These are phyloP conservation scores for Kuschelorhynchus macadamiae DNA, from an alignment of 2,888 invertebrate species.

Conservation along the genomic window DNA sequence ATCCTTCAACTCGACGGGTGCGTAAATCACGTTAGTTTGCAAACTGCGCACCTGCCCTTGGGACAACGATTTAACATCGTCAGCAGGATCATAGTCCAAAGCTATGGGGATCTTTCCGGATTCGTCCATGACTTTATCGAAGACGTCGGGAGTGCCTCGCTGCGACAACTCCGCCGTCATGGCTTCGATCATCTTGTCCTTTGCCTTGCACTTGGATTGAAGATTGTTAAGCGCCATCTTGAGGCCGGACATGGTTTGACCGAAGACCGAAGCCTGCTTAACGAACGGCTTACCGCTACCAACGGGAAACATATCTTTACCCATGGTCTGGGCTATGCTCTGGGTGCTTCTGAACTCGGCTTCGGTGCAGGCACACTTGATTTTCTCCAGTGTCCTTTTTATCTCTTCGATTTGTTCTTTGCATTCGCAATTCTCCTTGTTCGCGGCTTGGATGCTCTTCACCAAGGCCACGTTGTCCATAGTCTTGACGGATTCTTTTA, in stretches of 20 bases:
- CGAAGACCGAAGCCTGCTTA: conserved; percentile 57
- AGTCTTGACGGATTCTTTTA: conserved; percentile 27
- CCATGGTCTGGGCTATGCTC: conserved; percentile 26
- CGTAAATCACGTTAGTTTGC: conserved; percentile 30
- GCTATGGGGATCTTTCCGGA: conserved; percentile 39
- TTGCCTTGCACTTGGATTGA: conserved; percentile 63
- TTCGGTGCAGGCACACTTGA: conserved; percentile 57
- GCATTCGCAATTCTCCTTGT: conserved; percentile 55
- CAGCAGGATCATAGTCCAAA: conserved; percentile 55
- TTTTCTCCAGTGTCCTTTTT: conserved; percentile 53
- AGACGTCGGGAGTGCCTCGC: conserved; percentile 55
- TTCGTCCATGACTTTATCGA: conserved; percentile 52
- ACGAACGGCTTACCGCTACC: conserved; percentile 52
- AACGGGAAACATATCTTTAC: not conserved
- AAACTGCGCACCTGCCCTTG: not conserved
- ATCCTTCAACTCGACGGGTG: conserved; percentile 17
- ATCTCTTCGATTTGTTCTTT: conserved; percentile 58
- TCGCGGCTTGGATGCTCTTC: conserved; percentile 49
- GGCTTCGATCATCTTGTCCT: conserved; percentile 63
- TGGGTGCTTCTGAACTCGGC: conserved; percentile 53
- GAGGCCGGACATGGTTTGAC: conserved; percentile 60
- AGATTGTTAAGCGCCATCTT: conserved; percentile 61
- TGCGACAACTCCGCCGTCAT: conserved; percentile 62
- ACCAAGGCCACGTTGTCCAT: conserved; percentile 52
- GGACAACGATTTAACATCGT: conserved; percentile 34